Conservation (phyloP, 2,888 invertebrate genomes). For the Lithosia quadra region DNA sequence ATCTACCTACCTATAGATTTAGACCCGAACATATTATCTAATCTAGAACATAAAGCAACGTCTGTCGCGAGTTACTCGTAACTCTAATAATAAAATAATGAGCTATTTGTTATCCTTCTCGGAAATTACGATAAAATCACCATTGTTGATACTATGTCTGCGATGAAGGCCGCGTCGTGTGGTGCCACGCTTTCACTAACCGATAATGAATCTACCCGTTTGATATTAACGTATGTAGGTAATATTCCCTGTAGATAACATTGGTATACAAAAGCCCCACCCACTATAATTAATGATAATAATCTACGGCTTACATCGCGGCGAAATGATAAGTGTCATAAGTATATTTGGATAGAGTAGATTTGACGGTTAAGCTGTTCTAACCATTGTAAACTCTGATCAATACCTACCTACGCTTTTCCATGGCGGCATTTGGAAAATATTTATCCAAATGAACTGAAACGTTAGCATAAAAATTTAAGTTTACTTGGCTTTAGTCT, state of each 20-base stretch:
- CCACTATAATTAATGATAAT: background rate
- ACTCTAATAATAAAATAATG: background rate
- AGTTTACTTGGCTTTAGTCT: too few species aligned
- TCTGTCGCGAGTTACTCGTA: background rate
- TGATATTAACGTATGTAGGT: constrained; percentile 16
- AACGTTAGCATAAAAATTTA: too few species aligned
- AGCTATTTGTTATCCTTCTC: constrained; percentile 25
- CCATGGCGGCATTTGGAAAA: too few species aligned
- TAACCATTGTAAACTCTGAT: background rate
- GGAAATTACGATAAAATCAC: constrained; percentile 30
- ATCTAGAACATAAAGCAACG: background rate
- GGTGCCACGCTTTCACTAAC: constrained; percentile 9
- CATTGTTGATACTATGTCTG: constrained; percentile 26
- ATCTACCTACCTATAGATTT: background rate
- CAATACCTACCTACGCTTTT: background rate
- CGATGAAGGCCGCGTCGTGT: background rate
- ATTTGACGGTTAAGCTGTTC: background rate
- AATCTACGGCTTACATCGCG: constrained; percentile 1
- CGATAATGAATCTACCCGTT: constrained; percentile 23
- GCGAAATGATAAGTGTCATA: background rate
- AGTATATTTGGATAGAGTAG: background rate
- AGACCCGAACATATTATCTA: background rate
- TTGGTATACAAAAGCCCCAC: background rate
- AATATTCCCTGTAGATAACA: constrained; percentile 14
- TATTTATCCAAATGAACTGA: too few species aligned